These are phyloP conservation scores for Nylanderia fulva DNA, from an alignment of 1,140 invertebrate species.

Conservation along the genomic window DNA sequence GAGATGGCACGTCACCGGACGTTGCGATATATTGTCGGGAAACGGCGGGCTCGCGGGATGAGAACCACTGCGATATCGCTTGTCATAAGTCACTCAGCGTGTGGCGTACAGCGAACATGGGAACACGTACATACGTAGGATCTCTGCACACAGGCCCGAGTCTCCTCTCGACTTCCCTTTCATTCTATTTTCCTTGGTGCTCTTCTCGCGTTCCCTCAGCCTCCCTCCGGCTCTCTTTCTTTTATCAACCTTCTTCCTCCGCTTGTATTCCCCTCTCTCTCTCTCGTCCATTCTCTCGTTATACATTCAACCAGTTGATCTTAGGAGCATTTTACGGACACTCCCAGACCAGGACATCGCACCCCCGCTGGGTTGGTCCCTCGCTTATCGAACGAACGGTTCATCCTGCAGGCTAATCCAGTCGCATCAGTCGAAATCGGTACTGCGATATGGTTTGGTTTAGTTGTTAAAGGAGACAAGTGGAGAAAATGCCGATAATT, in stretches of 20 bases:
- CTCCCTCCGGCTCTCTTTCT: conserved; percentile 20
- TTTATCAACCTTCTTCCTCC: conserved; percentile 21
- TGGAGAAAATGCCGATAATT: conserved; percentile 71
- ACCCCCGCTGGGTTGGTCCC: conserved; percentile 72
- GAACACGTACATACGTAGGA: conserved; percentile 61
- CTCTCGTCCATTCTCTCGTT: conserved; percentile 36
- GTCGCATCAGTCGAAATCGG: conserved; percentile 47
- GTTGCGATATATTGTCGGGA: not conserved
- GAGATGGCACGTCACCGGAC: not conserved
- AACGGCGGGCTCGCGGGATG: conserved; percentile 42
- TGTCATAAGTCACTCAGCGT: conserved; percentile 82
- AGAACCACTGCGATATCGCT: conserved; percentile 77
- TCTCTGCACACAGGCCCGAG: conserved; percentile 62
- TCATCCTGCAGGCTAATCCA: conserved; percentile 62
- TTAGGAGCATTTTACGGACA: conserved; percentile 59
- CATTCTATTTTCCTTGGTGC: conserved; percentile 57
- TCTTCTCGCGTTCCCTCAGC: conserved; percentile 19
- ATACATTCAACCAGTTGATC: conserved; percentile 53
- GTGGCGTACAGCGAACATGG: conserved; percentile 76
- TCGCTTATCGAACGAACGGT: conserved; percentile 68
- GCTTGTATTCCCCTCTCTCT: conserved; percentile 6
- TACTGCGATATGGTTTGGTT: not conserved
- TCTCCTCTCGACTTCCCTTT: conserved; percentile 25
- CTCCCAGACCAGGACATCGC: conserved; percentile 75
- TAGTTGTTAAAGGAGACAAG: conserved; percentile 2